These are phyloP conservation scores for Zaprionus ornatus DNA, from an alignment of 1,140 invertebrate genomes.

Conservation along the genomic window DNA sequence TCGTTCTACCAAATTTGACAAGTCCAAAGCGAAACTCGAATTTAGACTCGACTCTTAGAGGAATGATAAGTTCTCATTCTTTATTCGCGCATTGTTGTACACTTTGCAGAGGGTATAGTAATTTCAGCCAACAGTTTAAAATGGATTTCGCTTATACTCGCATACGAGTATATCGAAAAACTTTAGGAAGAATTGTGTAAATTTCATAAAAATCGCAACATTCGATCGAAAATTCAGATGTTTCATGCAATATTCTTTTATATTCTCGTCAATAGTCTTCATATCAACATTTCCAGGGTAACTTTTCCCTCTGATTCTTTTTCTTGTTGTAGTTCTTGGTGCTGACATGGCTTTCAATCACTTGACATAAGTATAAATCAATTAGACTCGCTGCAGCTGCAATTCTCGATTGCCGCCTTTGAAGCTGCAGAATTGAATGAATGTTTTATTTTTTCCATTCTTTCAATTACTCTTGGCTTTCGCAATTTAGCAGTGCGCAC, in stretches of 20 bases:
- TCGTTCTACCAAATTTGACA: conserved; percentile 77
- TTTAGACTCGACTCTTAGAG: conserved; percentile 8
- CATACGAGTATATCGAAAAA: too few species aligned
- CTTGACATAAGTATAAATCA: conserved; percentile 64
- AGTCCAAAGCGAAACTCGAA: conserved; percentile 51
- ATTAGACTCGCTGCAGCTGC: conserved; percentile 71
- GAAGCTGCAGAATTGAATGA: conserved; percentile 48
- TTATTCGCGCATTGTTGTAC: neutral
- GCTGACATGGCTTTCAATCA: conserved; percentile 53
- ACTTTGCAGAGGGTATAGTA: neutral
- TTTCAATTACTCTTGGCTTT: conserved; percentile 41
- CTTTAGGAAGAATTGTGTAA: too few species aligned
- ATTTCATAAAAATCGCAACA: too few species aligned
- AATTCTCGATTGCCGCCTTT: conserved; percentile 64
- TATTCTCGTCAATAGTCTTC: too few species aligned
- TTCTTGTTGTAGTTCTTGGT: neutral
- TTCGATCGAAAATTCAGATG: fast-evolving
- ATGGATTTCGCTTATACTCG: too few species aligned
- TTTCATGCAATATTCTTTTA: too few species aligned
- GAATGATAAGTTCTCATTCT: conserved; percentile 27
- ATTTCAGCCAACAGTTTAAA: neutral
- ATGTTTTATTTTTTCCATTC: conserved; percentile 7
- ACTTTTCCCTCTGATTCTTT: conserved; percentile 14
- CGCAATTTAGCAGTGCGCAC: conserved; percentile 40
- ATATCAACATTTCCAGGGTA: neutral